These are phyloP conservation scores for Leucopsar rothschildi DNA, from an alignment of 2,113 vertebrate species.

Conservation along the genomic window DNA sequence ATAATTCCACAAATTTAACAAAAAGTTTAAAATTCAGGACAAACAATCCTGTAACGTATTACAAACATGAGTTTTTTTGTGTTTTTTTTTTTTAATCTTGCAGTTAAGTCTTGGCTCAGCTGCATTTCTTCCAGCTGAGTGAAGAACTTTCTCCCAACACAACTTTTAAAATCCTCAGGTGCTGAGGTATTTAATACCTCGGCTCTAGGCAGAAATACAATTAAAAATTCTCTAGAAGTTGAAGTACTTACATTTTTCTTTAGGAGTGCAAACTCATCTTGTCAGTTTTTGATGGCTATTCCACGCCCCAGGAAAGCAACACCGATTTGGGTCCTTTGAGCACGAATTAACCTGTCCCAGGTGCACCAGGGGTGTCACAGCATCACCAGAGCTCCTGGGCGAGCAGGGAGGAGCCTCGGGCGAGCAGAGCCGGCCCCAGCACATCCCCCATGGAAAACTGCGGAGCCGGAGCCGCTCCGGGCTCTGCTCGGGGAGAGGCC, in stretches of 20 bases:
- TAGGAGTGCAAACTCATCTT: slow-evolving; percentile 63
- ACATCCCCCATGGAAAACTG: background rate
- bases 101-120: slow-evolving; percentile 60
- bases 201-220: slow-evolving; percentile 53
- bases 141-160: slow-evolving; percentile 54
- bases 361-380: background rate
- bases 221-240: slow-evolving; percentile 50
- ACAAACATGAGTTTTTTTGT: slow-evolving; percentile 65
- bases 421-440: background rate
- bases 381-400: background rate
- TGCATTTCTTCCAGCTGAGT: slow-evolving; percentile 48
- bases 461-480: background rate
- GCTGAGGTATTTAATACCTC: slow-evolving; percentile 75
- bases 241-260: slow-evolving; percentile 57
- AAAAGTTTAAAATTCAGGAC: slow-evolving; percentile 79
- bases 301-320: background rate
- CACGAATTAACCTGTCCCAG: background rate
- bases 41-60: slow-evolving; percentile 73
- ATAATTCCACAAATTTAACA: slow-evolving; percentile 81
- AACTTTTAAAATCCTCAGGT: slow-evolving; percentile 61
- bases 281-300: slow-evolving; percentile 41
- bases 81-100: slow-evolving; percentile 8
- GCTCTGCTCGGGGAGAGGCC: background rate
- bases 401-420: background rate
- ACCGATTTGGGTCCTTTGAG: background rate